These are phyloP conservation scores for Lethenteron camtschaticum DNA, from an alignment of 2,113 vertebrate genomes.

Conservation along the genomic window DNA sequence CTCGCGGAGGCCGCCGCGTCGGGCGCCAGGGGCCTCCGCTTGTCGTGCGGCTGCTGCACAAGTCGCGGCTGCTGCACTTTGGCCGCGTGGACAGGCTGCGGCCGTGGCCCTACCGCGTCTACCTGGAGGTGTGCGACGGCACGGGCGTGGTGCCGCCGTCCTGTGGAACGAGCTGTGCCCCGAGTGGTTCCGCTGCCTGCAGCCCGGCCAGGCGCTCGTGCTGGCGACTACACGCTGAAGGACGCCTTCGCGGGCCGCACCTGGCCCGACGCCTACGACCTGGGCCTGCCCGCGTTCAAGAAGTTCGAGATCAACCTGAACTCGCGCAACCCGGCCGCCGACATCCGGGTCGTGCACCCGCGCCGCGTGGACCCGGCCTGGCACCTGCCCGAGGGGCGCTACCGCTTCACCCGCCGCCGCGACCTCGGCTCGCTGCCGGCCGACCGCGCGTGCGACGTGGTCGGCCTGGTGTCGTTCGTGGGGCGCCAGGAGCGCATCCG, in stretches of 20 bases:
- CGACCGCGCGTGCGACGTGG: conserved; percentile 43
- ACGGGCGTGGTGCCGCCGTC: conserved; percentile 54
- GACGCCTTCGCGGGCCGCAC: conserved; percentile 14
- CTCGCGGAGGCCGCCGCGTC: not conserved
- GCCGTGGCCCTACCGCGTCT: conserved; percentile 65
- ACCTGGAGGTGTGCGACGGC: conserved; percentile 68
- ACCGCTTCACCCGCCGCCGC: conserved; percentile 19
- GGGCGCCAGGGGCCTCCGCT: conserved; percentile 22
- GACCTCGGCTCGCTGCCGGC: conserved; percentile 25
- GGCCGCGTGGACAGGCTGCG: conserved; percentile 40
- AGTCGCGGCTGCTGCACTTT: conserved; percentile 56
- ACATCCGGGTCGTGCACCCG: conserved; percentile 18
- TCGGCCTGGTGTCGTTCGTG: conserved; percentile 61
- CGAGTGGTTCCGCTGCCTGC: conserved; percentile 53
- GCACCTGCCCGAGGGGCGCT: conserved; percentile 13
- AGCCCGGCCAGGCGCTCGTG: conserved; percentile 43
- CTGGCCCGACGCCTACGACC: conserved; percentile 13
- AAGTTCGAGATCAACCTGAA: conserved; percentile 30
- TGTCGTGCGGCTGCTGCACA: conserved; percentile 54
- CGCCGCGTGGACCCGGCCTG: conserved; percentile 13
- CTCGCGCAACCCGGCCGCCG: conserved; percentile 27
- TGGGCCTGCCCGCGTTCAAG: not conserved
- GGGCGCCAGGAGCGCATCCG: conserved; percentile 48
- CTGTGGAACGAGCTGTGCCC: conserved; percentile 65
- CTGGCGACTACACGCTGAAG: conserved; percentile 48